A percentile compares a stretch with the other conserved stretches of the same genome.
Conservation (phyloP, 2,797 vertebrate species). For the Siniperca undulata region DNA sequence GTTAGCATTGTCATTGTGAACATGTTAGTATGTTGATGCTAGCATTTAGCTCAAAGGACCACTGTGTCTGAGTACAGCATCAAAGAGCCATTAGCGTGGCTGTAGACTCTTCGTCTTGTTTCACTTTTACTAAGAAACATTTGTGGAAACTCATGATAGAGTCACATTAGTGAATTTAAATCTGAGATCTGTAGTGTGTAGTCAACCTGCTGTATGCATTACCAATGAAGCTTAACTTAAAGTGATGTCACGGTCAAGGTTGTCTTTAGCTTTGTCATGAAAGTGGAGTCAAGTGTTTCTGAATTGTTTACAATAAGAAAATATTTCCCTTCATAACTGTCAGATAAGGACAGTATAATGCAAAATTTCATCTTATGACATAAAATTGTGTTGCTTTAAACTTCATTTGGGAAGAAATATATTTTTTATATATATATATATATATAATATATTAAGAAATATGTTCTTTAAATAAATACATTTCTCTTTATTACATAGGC, state of each 20-base stretch:
- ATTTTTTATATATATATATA: too few species aligned
- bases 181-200: too few species aligned
- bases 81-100: neutral
- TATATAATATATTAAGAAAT: neutral
- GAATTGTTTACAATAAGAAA: neutral
- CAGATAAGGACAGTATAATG: neutral
- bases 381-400: neutral
- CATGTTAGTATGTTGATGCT: neutral
- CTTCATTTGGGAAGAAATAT: neutral
- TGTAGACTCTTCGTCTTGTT: neutral
- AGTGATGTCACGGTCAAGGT: too few species aligned
- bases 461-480: neutral
- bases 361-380: neutral
- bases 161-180: too few species aligned
- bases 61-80: neutral
- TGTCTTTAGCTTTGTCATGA: too few species aligned
- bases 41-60: neutral
- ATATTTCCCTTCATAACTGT: neutral
- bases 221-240: neutral
- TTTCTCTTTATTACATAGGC: neutral
- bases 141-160: too few species aligned
- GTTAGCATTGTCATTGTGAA: neutral
- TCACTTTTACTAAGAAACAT: neutral
- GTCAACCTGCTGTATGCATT: neutral
- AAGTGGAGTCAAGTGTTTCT: too few species aligned